Percentiles rank a stretch among this genome's conserved stretches.
phyloP scores from a whole-genome alignment of 2,888 invertebrate species.

The Nymphalis polychloros region DNA sequence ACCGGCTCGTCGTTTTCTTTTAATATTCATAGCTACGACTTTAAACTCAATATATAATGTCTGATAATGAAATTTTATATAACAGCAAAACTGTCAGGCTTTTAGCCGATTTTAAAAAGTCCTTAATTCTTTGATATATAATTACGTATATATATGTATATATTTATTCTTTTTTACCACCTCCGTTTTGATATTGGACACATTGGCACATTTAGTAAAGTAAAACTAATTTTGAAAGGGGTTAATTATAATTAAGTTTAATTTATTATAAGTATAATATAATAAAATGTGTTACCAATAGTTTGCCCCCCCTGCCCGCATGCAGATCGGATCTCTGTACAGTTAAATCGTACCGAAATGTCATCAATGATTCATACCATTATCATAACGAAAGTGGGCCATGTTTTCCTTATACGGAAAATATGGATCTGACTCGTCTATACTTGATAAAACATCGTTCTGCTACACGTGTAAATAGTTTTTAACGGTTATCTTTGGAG shows the following conservation, averaged over 20 bases:
- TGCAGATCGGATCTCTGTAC: conserved; percentile 43
- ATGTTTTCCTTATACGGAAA: conserved; percentile 23
- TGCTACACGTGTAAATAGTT: too few species aligned
- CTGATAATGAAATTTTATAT: too few species aligned
- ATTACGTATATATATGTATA: not conserved
- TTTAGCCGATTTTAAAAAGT: not conserved
- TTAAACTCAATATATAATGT: too few species aligned
- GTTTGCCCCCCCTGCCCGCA: conserved; percentile 33
- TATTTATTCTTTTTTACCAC: too few species aligned
- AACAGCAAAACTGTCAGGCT: too few species aligned
- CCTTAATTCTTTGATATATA: too few species aligned
- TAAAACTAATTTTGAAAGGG: too few species aligned
- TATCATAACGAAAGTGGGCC: conserved; percentile 38
- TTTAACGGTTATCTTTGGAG: not conserved
- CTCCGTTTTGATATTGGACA: too few species aligned
- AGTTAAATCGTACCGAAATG: conserved; percentile 43
- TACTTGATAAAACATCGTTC: too few species aligned
- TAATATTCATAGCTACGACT: not conserved
- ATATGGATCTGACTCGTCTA: not conserved
- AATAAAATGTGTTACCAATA: conserved; percentile 14
- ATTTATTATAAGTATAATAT: not conserved
- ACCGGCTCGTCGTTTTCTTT: too few species aligned
- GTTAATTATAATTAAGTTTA: too few species aligned
- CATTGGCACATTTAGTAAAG: too few species aligned
- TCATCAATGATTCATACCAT: conserved; percentile 43